Conservation (phyloP, 2,888 invertebrate species). For the Papilio elwesi region DNA sequence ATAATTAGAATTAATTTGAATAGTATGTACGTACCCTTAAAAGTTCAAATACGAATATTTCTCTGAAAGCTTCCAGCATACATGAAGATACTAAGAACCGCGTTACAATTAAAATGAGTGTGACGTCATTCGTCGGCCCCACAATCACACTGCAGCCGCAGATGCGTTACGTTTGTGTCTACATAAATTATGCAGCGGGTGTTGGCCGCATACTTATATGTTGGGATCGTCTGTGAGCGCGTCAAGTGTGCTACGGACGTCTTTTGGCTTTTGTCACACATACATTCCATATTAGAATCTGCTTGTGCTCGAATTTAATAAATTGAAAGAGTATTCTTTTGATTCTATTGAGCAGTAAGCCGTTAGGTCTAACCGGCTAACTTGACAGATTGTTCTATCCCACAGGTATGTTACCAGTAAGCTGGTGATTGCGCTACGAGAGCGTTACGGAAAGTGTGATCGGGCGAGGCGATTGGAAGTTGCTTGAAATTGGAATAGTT, state of each 20-base stretch:
- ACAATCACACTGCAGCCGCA: conserved; percentile 16
- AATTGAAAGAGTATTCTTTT: no score
- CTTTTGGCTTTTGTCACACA: conserved; percentile 13
- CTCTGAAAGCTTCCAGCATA: not conserved
- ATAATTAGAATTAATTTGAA: not conserved
- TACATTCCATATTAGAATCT: not conserved
- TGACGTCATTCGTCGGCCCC: conserved; percentile 12
- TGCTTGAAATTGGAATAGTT: no score
- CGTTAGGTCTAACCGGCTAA: no score
- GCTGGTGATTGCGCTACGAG: no score
- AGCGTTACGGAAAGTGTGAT: no score
- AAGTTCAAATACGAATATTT: not conserved
- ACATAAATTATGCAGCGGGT: conserved; percentile 30
- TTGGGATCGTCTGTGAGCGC: not conserved
- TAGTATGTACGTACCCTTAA: not conserved
- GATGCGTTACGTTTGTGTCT: conserved; percentile 30
- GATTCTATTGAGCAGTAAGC: no score
- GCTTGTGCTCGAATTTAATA: not conserved
- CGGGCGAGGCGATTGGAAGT: no score
- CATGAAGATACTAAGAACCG: not conserved
- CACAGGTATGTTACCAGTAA: no score
- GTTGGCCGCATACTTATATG: conserved; percentile 15
- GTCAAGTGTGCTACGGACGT: not conserved
- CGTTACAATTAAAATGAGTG: conserved; percentile 25
- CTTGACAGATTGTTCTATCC: no score